Evolutionary conservation across 1,140 invertebrate genomes (phyloP).

Genomic region (Lethocerus indicus): DNA sequence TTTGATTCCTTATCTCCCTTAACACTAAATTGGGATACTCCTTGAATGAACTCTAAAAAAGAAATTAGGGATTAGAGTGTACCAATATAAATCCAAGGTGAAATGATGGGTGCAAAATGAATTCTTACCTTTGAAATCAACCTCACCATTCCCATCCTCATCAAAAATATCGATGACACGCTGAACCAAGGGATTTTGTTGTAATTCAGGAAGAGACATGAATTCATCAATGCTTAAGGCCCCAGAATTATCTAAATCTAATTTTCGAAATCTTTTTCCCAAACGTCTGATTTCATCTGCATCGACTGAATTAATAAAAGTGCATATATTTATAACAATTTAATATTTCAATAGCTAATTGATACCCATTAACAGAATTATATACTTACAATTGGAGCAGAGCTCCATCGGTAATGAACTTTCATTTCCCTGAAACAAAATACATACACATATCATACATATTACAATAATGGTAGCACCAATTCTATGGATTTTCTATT

Average conservation of each 20-base stretch:
- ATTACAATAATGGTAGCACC: too few species aligned
- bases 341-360: neutral
- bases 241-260: slow-evolving; percentile 95
- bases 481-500: too few species aligned
- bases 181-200: slow-evolving; percentile 96
- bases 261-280: slow-evolving; percentile 91
- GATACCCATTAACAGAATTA: slow-evolving; percentile 3
- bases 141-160: slow-evolving; percentile 95
- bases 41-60: slow-evolving; percentile 94
- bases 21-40: slow-evolving; percentile 97
- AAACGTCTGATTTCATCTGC: slow-evolving; percentile 94
- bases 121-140: slow-evolving; percentile 70
- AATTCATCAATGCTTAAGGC: slow-evolving; percentile 96
- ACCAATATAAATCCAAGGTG: neutral
- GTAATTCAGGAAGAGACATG: slow-evolving; percentile 93
- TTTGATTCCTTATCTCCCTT: slow-evolving; percentile 98
- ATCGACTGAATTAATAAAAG: slow-evolving; percentile 56
- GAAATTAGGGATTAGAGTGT: slow-evolving; percentile 3
- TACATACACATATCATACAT: neutral
- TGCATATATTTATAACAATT: slow-evolving; percentile 11
- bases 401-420: slow-evolving; percentile 95
- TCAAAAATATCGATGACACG: slow-evolving; percentile 98
- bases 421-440: slow-evolving; percentile 84
- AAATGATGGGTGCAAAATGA: neutral
- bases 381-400: slow-evolving; percentile 91